phyloP scores from a whole-genome alignment of 2,797 vertebrate genomes.

The Xenops minutus region DNA sequence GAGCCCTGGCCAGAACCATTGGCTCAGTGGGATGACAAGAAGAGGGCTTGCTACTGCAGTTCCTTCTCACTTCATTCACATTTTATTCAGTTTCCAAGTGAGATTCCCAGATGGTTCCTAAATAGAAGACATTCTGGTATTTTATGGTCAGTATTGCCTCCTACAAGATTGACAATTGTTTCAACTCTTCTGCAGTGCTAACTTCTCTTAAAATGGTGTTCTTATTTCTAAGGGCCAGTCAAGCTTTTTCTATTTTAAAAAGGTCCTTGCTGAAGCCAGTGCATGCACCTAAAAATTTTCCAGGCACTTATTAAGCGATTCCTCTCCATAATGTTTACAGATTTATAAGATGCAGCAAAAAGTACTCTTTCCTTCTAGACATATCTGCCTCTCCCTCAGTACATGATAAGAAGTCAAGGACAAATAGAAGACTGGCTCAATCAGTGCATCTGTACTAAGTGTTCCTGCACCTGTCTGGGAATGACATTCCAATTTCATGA shows the following conservation, averaged over 20 bases:
- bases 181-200: not conserved
- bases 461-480: not conserved
- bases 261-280: not conserved
- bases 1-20: not conserved
- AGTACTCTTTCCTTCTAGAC: not conserved
- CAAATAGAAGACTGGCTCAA: conserved; percentile 18
- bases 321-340: conserved; percentile 17
- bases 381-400: not conserved
- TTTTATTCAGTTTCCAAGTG: not conserved
- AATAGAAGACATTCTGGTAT: not conserved
- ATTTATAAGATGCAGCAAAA: not conserved
- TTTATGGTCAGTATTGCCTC: not conserved
- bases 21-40: not conserved
- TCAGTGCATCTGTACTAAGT: not conserved
- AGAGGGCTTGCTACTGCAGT: not conserved
- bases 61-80: not conserved
- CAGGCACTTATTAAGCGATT: not conserved
- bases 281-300: not conserved
- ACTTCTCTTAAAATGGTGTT: not conserved
- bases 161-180: not conserved
- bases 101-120: not conserved
- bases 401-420: conserved; percentile 38
- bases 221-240: not conserved
- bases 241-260: not conserved
- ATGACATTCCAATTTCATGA: conserved; percentile 19